A percentile compares a stretch with the other conserved stretches of the same genome.
These are phyloP conservation scores for Dysidea cf. avara DNA, from an alignment of 37 sponge, comb jelly and placozoan genomes.

Conservation along the genomic window DNA sequence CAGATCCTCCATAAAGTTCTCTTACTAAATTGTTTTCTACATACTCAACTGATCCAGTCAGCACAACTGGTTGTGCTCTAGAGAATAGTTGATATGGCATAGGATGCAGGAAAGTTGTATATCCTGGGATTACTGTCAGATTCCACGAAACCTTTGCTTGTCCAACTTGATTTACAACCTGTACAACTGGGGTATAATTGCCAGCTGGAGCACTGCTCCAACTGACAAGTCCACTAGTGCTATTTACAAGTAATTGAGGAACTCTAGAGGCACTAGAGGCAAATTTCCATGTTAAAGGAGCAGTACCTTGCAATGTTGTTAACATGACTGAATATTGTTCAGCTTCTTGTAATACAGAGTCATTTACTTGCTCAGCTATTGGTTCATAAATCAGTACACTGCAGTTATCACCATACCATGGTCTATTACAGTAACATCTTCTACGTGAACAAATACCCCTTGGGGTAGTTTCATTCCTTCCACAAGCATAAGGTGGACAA, in stretches of 20 bases:
- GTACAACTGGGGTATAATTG: slow-evolving; percentile 21
- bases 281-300: slow-evolving; percentile 21
- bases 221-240: not conserved
- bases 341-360: too few relatives aligned
- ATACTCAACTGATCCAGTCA: slow-evolving; percentile 15
- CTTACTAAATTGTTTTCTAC: not conserved
- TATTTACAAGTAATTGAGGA: slow-evolving; percentile 3
- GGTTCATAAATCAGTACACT: slow-evolving; percentile 15
- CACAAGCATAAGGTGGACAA: slow-evolving; percentile 36
- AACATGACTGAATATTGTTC: too few relatives aligned
- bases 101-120: slow-evolving; percentile 14
- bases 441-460: slow-evolving; percentile 8
- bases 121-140: slow-evolving; percentile 10
- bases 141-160: slow-evolving; percentile 3
- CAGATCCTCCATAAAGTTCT: slow-evolving; percentile 3
- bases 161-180: slow-evolving; percentile 18
- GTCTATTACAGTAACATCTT: slow-evolving; percentile 17
- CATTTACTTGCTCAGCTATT: too few relatives aligned
- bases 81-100: not conserved
- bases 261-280: slow-evolving; percentile 11
- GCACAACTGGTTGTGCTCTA: slow-evolving; percentile 3
- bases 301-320: slow-evolving; percentile 17
- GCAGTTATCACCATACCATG: slow-evolving; percentile 30
- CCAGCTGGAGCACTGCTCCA: slow-evolving; percentile 32
- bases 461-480: slow-evolving; percentile 32